Base-by-base conservation (phyloP, 1,140 invertebrate species). In the Drosophila cardini region DNA sequence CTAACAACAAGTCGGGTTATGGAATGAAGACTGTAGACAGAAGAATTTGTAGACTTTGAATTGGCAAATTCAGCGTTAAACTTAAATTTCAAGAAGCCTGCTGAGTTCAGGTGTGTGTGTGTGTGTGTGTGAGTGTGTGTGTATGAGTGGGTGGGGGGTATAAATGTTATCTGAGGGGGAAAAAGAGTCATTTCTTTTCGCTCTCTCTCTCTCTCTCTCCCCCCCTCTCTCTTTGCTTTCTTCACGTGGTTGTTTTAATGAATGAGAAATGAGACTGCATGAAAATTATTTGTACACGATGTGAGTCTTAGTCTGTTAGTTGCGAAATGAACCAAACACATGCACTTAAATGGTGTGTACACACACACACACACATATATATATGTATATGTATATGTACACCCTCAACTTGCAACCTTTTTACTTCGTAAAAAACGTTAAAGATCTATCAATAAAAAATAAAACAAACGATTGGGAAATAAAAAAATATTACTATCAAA, bases 181-280 rank as follows among this genome's bases (percentile, higher is more conserved):
- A 6, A 6, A 9, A 45, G 15, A 18, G 26, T 13, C 52, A 2
- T 4, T 34, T 9, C 32, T n/a, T 15, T 26, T 34, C 50, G 1
- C 50, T 53, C 36, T 46, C 15, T 42, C 48, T 52, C 21, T 43
- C 9, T 38, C n/a, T 56, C 32, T 55, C 21, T 32, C 18, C 15
- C 13, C 21, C 15, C 2, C 15, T 43, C n/a, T 45, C 42, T 36
- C 30, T 70, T 45, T 40, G 9, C n/a, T 36, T 15, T 64, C 34
- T 53, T 30, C 30, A n/a, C 36, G 30, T 38, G 56, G 46, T 74
- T 42, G 72, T 55, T 75, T 84, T 79, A 84, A 85, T 85, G 82
- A 86, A 86, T 86, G 78, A 85, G 67, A 62, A 78, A 81, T 75
- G 81, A 80, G 81, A 80, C 76, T 76, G 73, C 80, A 76, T 84